Evolutionary conservation across 2,113 vertebrate species (phyloP).

Genomic region (Centropus bengalensis): DNA sequence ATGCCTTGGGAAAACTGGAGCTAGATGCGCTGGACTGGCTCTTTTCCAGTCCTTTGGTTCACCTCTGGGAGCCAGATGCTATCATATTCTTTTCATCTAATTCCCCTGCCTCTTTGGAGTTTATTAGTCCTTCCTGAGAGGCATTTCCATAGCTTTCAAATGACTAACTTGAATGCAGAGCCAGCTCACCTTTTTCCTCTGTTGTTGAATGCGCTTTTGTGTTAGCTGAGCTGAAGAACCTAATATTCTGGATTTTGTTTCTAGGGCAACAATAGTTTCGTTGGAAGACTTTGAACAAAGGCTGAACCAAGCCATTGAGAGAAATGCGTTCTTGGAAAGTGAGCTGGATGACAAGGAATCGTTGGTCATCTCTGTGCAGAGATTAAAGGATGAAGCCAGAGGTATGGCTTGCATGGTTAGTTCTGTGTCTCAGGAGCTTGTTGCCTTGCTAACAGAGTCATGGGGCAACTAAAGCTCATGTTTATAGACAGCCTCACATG

Average conservation of each 20-base stretch:
- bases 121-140: neutral
- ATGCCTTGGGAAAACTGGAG: neutral
- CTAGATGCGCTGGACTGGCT: neutral
- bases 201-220: constrained; percentile 6
- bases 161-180: neutral
- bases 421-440: neutral
- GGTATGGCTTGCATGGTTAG: constrained; percentile 75
- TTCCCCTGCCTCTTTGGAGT: neutral
- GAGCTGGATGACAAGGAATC: constrained; percentile 99
- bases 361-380: constrained; percentile 93
- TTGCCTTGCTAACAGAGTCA: neutral
- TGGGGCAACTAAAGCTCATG: neutral
- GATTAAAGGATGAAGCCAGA: constrained; percentile 97
- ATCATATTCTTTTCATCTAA: neutral
- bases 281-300: constrained; percentile 98
- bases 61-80: neutral
- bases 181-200: neutral
- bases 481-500: neutral
- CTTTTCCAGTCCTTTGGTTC: neutral
- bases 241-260: constrained; percentile 58
- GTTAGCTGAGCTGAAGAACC: constrained; percentile 12
- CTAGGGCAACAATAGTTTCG: constrained; percentile 96
- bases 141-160: neutral
- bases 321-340: constrained; percentile 98
- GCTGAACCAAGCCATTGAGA: constrained; percentile 97